phyloP scores from a whole-genome alignment of 2,113 vertebrate species.

The Columbina picui region DNA sequence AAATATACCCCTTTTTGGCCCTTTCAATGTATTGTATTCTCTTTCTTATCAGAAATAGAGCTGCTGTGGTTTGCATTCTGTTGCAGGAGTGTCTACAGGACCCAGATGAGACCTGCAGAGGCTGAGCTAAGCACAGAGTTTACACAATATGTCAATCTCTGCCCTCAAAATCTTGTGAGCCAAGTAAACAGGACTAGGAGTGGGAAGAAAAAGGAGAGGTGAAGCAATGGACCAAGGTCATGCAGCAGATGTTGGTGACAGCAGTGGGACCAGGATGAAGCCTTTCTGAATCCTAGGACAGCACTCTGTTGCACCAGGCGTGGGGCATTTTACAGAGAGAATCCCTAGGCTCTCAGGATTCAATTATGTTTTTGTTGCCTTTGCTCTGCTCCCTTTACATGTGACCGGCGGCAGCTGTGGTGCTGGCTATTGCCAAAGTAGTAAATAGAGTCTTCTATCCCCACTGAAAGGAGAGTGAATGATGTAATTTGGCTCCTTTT shows the following conservation, averaged over 20 bases:
- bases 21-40: not conserved
- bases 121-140: not conserved
- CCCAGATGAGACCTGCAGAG: not conserved
- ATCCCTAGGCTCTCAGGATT: not conserved
- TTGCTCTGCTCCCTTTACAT: not conserved
- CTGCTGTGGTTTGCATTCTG: not conserved
- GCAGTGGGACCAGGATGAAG: not conserved
- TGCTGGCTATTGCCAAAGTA: slow-evolving; percentile 29
- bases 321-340: not conserved
- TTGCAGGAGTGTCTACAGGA: not conserved
- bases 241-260: rapidly evolving
- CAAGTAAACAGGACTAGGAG: not conserved
- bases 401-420: slow-evolving; percentile 21
- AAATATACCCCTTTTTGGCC: not conserved
- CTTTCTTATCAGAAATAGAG: not conserved
- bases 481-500: slow-evolving; percentile 49
- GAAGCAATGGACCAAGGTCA: not conserved
- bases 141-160: not conserved
- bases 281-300: not conserved
- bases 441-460: slow-evolving; percentile 59
- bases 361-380: not conserved
- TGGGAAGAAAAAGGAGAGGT: not conserved
- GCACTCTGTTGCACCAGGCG: not conserved
- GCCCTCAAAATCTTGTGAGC: not conserved
- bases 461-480: slow-evolving; percentile 38